Conservation (phyloP, 2,113 vertebrate species). For the Eulemur macaco region DNA sequence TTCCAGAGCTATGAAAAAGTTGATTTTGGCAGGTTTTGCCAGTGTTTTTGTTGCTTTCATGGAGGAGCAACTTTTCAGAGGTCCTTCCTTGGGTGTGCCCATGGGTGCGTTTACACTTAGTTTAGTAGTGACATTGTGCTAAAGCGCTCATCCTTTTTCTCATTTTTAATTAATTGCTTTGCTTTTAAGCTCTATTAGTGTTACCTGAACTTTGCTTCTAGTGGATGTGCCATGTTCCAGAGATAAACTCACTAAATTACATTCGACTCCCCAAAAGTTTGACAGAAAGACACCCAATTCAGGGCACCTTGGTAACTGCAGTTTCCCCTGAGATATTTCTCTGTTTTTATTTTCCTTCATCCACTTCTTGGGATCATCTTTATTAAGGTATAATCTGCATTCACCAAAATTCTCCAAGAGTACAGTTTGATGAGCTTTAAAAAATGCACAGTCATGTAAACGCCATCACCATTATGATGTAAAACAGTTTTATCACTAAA, state of each 20-base stretch:
- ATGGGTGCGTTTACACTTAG: accelerated
- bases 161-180: neutral
- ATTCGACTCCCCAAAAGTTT: neutral
- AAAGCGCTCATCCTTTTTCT: neutral
- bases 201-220: neutral
- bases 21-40: neutral
- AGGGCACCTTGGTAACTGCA: no score
- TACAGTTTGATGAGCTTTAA: neutral
- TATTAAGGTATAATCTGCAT: neutral
- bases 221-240: neutral
- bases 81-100: accelerated
- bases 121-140: accelerated
- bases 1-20: neutral
- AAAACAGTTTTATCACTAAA: neutral
- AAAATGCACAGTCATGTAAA: no score
- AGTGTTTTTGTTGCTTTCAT: accelerated
- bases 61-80: neutral
- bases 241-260: neutral
- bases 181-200: neutral
- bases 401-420: neutral
- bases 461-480: accelerated
- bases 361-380: neutral
- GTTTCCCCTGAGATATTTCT: neutral
- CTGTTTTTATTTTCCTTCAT: neutral
- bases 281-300: neutral